Base-by-base conservation (phyloP, 2,113 vertebrate genomes). In the Poicephalus meyeri region DNA sequence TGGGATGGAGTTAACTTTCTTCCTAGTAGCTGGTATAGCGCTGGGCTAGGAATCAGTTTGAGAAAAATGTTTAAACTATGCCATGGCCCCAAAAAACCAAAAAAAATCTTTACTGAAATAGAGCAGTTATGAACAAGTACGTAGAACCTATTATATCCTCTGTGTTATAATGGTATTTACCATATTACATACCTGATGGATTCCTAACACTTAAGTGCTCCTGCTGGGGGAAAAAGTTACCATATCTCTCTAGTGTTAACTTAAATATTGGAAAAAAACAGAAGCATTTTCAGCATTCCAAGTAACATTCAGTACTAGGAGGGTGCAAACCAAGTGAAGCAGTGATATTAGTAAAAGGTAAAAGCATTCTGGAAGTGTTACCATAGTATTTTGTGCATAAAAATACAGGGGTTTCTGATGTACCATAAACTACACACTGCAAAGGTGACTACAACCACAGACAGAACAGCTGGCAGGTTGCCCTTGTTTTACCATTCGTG, bases 331-430 rank as follows among this genome's bases (percentile, higher is more conserved):
- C 0, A 20, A 78, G 50, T 1, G n/a, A 58, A 13, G 58, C 42
- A 13, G 39, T 24, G 86, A 24, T 25, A 95, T 94, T 89, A 96
- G 93, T 95, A 92, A 46, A 19, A 76, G 66, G 58, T 72, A 77
- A 72, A 28, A 85, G 92, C 91, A 16, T 19, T 82, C 88, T 72
- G 77, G n/a, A 66, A 42, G 68, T 1, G 53, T 91, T 90, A 89
- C 70, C 50, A 5, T 2, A 50, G 65, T 24, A 6, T 56, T 68
- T 41, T 26, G 29, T n/a, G 60, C 25, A 66, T 0, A 29, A 84
- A 24, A 69, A 25, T 2, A 33, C 21, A 23, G 56, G 16, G 25
- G 5, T 16, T 55, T 64, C n/a, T 61, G 50, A 31, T 39, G 64
- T 7, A 16, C 31, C 60, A 46, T 28, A 6, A 50, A 5, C n/a